A percentile compares a stretch with the other conserved stretches of the same genome.
phyloP scores from a whole-genome alignment of 2,888 invertebrate species.

The Phyto melanocephala region DNA sequence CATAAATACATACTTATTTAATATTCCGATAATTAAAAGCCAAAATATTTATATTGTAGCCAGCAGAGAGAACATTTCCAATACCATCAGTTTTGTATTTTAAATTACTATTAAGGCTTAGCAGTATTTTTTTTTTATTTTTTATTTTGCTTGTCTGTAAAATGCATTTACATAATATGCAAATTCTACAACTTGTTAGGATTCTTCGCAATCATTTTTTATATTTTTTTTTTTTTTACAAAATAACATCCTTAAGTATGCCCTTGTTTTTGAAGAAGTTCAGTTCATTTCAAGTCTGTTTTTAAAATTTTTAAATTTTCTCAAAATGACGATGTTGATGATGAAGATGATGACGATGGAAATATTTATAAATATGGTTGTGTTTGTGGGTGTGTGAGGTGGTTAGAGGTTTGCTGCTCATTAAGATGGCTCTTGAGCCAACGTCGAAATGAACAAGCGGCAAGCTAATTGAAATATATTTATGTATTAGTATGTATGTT shows the following conservation, averaged over 20 bases:
- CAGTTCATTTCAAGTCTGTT: constrained; percentile 18
- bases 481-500: background rate
- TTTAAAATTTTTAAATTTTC: constrained; percentile 44
- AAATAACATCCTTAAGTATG: constrained; percentile 60
- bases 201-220: constrained; percentile 14
- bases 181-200: constrained; percentile 44
- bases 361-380: background rate
- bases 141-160: background rate
- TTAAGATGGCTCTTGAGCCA: constrained; percentile 62
- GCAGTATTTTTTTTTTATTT: background rate
- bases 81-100: background rate
- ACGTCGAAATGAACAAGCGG: constrained; percentile 61
- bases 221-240: constrained; percentile 11
- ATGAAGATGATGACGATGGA: too few relatives aligned
- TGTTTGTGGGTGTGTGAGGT: background rate
- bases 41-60: constrained; percentile 1
- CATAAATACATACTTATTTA: constrained; percentile 15
- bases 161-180: constrained; percentile 50
- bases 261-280: constrained; percentile 64
- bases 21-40: background rate
- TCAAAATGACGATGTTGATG: constrained; percentile 14
- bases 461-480: constrained; percentile 58
- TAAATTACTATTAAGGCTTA: background rate
- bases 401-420: constrained; percentile 31
- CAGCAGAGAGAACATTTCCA: background rate